Conservation (phyloP, 2,888 invertebrate genomes). For the Dendrolimus houi region DNA sequence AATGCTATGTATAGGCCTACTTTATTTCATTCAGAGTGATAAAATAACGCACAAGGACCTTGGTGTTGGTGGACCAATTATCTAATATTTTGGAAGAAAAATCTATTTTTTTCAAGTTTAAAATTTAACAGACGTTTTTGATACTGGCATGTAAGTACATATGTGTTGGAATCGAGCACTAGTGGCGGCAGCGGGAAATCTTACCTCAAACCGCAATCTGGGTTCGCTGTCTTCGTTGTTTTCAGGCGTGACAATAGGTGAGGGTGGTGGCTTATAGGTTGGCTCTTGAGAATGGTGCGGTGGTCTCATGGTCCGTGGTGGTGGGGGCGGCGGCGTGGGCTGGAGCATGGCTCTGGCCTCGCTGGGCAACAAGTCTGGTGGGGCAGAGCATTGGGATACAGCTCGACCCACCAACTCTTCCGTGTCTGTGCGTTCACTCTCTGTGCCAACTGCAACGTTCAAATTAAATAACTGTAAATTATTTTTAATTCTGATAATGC, state of each 20-base stretch:
- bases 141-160: too few species aligned
- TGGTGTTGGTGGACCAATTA: too few species aligned
- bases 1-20: too few species aligned
- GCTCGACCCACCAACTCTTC: slow-evolving; percentile 82
- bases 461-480: slow-evolving; percentile 11
- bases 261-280: slow-evolving; percentile 28
- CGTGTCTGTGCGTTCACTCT: slow-evolving; percentile 81
- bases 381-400: slow-evolving; percentile 79
- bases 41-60: too few species aligned
- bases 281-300: slow-evolving; percentile 16
- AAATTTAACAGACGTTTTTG: too few species aligned
- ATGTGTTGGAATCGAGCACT: too few species aligned
- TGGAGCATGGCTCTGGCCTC: slow-evolving; percentile 69
- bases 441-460: slow-evolving; percentile 71
- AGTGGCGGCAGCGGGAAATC: too few species aligned
- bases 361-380: slow-evolving; percentile 78
- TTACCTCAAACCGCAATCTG: slow-evolving; percentile 63
- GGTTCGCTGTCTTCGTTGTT: slow-evolving; percentile 49
- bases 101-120: too few species aligned
- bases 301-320: slow-evolving; percentile 14
- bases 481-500: too few species aligned
- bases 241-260: slow-evolving; percentile 28
- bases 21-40: too few species aligned
- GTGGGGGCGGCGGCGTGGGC: slow-evolving; percentile 34
- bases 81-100: too few species aligned